Evolutionary conservation across 2,888 invertebrate species (phyloP).

Genomic region (Sphinx pinastri): DNA sequence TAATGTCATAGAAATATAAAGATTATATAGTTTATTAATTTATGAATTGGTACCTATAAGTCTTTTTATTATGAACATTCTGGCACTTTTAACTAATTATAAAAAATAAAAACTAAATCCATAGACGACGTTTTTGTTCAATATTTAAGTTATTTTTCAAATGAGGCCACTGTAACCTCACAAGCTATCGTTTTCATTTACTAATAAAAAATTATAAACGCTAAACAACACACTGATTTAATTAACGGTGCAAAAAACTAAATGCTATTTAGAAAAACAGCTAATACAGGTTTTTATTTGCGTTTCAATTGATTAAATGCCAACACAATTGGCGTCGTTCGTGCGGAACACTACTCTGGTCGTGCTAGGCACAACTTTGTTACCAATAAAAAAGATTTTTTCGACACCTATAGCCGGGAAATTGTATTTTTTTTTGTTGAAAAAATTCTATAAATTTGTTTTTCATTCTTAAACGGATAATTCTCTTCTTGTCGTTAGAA

Average conservation of each 20-base stretch:
- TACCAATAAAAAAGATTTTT: neutral
- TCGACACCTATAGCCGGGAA: neutral
- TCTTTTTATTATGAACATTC: too few relatives aligned
- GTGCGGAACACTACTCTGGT: conserved; percentile 6
- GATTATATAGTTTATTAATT: too few relatives aligned
- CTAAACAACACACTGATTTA: neutral
- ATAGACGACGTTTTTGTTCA: too few relatives aligned
- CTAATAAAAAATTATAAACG: neutral
- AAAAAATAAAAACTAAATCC: too few relatives aligned
- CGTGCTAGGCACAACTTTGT: conserved; percentile 16
- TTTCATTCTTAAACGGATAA: neutral
- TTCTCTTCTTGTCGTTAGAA: too few relatives aligned
- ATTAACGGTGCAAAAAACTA: neutral
- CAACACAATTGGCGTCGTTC: neutral
- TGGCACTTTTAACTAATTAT: too few relatives aligned
- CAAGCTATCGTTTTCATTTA: neutral
- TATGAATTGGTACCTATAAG: too few relatives aligned
- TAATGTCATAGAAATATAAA: too few relatives aligned
- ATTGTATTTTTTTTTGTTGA: conserved; percentile 1
- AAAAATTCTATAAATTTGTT: neutral
- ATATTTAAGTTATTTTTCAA: too few relatives aligned
- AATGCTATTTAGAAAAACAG: neutral
- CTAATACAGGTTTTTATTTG: conserved; percentile 2
- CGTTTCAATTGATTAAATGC: conserved; percentile 11
- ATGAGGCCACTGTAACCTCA: neutral